Conservation (phyloP, 2,797 vertebrate genomes). For the Stomatorhinus walkeri region DNA sequence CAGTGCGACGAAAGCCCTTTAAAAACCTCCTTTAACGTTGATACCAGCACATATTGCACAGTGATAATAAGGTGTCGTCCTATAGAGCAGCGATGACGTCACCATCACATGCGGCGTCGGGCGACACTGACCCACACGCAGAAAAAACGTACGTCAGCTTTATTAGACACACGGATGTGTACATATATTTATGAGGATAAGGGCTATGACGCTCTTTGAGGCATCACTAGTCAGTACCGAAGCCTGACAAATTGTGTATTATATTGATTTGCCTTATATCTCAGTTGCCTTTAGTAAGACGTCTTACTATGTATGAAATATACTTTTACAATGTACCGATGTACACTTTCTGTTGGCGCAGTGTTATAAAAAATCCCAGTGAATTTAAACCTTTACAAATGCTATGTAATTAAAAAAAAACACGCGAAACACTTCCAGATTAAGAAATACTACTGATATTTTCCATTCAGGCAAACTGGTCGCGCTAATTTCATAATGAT, state of each 20-base stretch:
- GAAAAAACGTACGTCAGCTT: constrained; percentile 12
- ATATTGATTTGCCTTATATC: constrained; percentile 87
- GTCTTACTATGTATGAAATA: constrained; percentile 54
- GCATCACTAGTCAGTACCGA: constrained; percentile 25
- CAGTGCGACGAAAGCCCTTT: constrained; percentile 57
- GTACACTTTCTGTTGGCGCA: constrained; percentile 22
- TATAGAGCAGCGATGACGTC: not conserved
- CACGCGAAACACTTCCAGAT: not conserved
- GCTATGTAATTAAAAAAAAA: not conserved
- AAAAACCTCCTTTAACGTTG: constrained; percentile 47
- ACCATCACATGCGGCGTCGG: not conserved
- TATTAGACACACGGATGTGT: constrained; percentile 26
- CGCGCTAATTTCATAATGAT: not conserved
- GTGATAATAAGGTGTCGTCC: not conserved
- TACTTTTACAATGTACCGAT: constrained; percentile 28
- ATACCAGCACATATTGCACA: constrained; percentile 24
- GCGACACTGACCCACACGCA: not conserved
- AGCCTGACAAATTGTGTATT: constrained; percentile 34
- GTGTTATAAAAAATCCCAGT: not conserved
- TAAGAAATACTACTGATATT: constrained; percentile 20
- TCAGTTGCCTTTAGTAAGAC: constrained; percentile 77
- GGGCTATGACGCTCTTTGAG: constrained; percentile 30
- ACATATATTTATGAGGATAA: constrained; percentile 32
- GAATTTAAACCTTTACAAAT: not conserved
- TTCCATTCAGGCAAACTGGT: constrained; percentile 11